Evolutionary conservation across 2,113 vertebrate genomes (phyloP), one percentile per base, ranked within the genome.

Genomic region (Arenaria interpres): DNA sequence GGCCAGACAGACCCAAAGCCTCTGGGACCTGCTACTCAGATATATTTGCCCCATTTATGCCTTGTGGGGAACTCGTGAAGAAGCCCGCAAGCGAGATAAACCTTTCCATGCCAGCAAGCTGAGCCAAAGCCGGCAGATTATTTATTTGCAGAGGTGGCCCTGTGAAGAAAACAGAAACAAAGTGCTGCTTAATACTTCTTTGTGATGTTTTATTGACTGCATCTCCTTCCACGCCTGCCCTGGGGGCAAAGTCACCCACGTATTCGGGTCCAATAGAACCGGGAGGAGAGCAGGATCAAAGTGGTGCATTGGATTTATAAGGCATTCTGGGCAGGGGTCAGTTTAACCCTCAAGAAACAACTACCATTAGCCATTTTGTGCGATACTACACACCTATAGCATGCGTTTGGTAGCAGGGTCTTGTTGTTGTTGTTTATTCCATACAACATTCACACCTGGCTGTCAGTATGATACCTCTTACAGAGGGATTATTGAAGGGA

Each of bases 361-460:
- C 39, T 25, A 39, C 37, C 5, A 27, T 3, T 28, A 75, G 25
- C 23, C 23, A 23, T 3, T 3, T 18, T 15, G 21, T 3, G 20
- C 8, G 0, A 51, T 68, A 43, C 14, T 68, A 39, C 14, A 79
- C 48, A 18, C 33, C 30, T 27, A 8, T 6, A 46, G 50, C 3
- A 19, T 32, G 35, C 2, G 9, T 39, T 54, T 35, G 22, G 56
- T 11, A 48, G 25, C 4, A 15, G 7, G 20, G 10, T 3, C 22
- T 50, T 8, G 21, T 54, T 19, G 45, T 16, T 51, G 45, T 12
- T 20, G 7, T 18, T 56, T 72, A 14, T 63, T 62, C 51, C 43
- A 15, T 39, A 35, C 3, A 60, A 20, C 17, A 24, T 20, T 53
- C 4, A 1, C 4, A 15, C 33, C 51, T 3, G 3, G n/a, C 25